These are phyloP conservation scores for Eptatretus atami DNA, from an alignment of 2,797 vertebrate species.

Conservation along the genomic window DNA sequence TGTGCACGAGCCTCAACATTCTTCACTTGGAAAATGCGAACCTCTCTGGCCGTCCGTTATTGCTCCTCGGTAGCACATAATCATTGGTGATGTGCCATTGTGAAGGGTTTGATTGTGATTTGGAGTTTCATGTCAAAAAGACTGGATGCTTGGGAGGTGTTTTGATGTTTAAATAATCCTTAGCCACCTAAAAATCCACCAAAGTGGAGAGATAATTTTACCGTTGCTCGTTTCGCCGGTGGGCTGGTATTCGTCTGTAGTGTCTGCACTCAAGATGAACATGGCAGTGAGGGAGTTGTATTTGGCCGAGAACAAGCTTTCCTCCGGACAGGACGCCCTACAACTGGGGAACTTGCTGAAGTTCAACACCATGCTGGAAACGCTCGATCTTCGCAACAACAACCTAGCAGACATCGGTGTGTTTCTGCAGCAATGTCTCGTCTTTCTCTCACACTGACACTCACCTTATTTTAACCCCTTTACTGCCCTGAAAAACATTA, in stretches of 20 bases:
- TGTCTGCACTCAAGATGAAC: constrained; percentile 63
- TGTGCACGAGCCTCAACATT: constrained; percentile 44
- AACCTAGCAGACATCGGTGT: constrained; percentile 59
- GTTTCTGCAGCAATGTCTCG: too few species aligned
- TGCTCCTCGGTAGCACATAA: constrained; percentile 34
- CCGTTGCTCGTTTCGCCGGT: too few species aligned
- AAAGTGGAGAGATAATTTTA: too few species aligned
- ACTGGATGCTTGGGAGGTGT: too few species aligned
- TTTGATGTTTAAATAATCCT: too few species aligned
- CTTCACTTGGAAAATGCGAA: constrained; percentile 56
- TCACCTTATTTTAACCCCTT: too few species aligned
- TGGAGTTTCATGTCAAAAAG: too few species aligned
- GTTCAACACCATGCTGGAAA: constrained; percentile 72
- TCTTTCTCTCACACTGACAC: too few species aligned
- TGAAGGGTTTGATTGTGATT: too few species aligned
- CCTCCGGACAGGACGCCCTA: constrained; percentile 55
- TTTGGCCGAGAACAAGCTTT: constrained; percentile 66
- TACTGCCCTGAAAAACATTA: too few species aligned
- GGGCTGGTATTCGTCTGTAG: background rate
- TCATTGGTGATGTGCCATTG: too few species aligned
- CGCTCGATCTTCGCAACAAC: constrained; percentile 63
- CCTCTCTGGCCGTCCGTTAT: constrained; percentile 46
- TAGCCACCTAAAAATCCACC: too few species aligned
- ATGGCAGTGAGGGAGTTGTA: constrained; percentile 62
- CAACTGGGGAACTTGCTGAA: constrained; percentile 71